Base-by-base conservation (phyloP, 2,797 vertebrate species). In the Phaenicophaeus curvirostris region DNA sequence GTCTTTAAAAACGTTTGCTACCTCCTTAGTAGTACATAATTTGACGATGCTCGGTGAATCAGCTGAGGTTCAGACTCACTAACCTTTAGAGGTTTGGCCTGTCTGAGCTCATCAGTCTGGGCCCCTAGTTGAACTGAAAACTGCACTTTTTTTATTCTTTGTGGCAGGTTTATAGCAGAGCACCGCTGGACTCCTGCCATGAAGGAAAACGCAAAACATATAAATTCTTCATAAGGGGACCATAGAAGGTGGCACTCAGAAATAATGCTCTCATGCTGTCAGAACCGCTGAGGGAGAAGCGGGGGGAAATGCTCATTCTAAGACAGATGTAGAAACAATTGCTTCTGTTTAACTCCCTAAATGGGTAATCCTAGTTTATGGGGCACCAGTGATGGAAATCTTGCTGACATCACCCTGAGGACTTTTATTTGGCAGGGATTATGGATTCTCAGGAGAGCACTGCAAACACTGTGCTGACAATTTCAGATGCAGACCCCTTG, bases 201-300 rank as follows among this genome's bases (percentile, higher is more conserved):
- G 78, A 73, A 93, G 79, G 75, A 94, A 96, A 95, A 89, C 77
- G 85, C 91, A 90, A 96, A 96, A 91, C 88, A 94, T 84, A 95
- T 94, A 90, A 94, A 96, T 96, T 97, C 95, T 96, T 96, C 96
- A 91, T 96, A 93, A 94, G 80, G 90, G 82, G 93, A 63, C 3
- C 30, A 62, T 86, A 71, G 80, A 95, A 94, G 80, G 87, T 96
- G 93, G 85, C 69, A 41, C 65, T 66, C 92, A 89, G 90, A 80
- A 95, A 94, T 94, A 94, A 91, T 69, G 73, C 48, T 72, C 71
- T 94, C 44, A n/a, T 82, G 89, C 91, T 90, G 81, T 77, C 89
- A 93, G 93, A 92, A 59, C 28, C 4, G 1, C 44, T 33, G n/a
- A 4, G 0, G 58, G 51, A 66, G 1, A 1, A 54, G 13, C 0